Evolutionary conservation across 2,797 vertebrate species (phyloP).

Genomic region (Periophthalmus magnuspinnatus): DNA sequence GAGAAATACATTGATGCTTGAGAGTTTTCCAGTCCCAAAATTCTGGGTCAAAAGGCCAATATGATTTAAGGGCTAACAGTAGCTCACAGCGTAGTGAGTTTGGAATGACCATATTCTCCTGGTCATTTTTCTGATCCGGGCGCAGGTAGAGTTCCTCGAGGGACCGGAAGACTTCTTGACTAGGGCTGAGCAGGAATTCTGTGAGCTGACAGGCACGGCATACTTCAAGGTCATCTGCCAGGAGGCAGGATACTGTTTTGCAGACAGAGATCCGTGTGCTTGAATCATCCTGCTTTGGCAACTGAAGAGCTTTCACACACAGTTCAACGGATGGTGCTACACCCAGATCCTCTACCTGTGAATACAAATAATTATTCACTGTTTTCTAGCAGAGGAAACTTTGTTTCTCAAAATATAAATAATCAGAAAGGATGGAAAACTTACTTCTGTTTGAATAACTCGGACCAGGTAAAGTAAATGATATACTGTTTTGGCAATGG

Average conservation of each 20-base stretch:
- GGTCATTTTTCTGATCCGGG: constrained; percentile 94
- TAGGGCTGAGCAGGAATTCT: constrained; percentile 90
- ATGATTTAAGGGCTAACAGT: constrained; percentile 91
- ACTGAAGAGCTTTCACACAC: constrained; percentile 94
- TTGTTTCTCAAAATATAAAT: background rate
- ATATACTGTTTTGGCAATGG: constrained; percentile 93
- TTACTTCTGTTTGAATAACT: constrained; percentile 94
- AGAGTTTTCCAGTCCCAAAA: constrained; percentile 99
- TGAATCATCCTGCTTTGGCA: constrained; percentile 87
- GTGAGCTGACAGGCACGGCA: constrained; percentile 94
- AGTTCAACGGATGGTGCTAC: constrained; percentile 89
- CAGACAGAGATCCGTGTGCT: constrained; percentile 92
- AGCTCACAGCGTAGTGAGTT: constrained; percentile 97
- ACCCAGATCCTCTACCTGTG: constrained; percentile 87
- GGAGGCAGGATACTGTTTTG: constrained; percentile 92
- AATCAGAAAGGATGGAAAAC: background rate
- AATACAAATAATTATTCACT: constrained; percentile 23
- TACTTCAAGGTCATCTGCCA: constrained; percentile 93
- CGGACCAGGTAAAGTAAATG: constrained; percentile 95
- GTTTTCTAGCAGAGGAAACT: background rate
- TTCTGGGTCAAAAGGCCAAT: constrained; percentile 98
- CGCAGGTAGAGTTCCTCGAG: constrained; percentile 90
- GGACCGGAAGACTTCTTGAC: constrained; percentile 81
- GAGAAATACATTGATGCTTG: constrained; percentile 87
- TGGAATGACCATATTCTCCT: constrained; percentile 89